Percentiles rank a stretch among this genome's conserved stretches.
Conservation (phyloP, 1,140 invertebrate genomes). For the Leptinotarsa lineolata region DNA sequence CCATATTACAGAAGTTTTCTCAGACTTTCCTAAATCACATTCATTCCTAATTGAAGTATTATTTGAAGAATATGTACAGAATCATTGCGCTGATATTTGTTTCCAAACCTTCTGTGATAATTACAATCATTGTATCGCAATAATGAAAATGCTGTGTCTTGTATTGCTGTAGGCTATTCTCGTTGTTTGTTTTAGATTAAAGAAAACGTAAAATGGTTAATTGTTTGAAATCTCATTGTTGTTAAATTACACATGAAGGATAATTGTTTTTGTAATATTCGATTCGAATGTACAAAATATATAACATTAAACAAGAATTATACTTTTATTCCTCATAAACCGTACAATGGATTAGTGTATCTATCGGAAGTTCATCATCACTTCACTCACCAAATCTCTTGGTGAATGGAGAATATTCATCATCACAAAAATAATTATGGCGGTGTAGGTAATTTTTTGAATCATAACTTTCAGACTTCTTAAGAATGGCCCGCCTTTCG, state of each 20-base stretch:
- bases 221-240: constrained; percentile 35
- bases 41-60: no score
- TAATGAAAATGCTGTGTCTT: constrained; percentile 55
- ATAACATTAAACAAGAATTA: neutral
- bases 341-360: no score
- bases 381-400: no score
- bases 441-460: no score
- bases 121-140: constrained; percentile 55
- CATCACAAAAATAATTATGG: no score
- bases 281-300: constrained; percentile 14
- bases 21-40: no score
- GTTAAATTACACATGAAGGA: constrained; percentile 31
- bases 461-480: no score
- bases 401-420: no score
- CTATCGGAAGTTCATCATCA: no score
- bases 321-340: no score
- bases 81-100: constrained; percentile 11
- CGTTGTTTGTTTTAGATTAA: constrained; percentile 38
- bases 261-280: constrained; percentile 30
- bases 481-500: no score
- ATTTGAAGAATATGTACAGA: neutral
- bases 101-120: constrained; percentile 54
- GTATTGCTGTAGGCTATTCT: constrained; percentile 52
- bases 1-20: no score
- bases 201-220: neutral